A percentile compares a stretch with the other conserved stretches of the same genome.
These are phyloP conservation scores for Ceraclea dissimilis DNA, from an alignment of 2,888 invertebrate genomes.

Conservation along the genomic window DNA sequence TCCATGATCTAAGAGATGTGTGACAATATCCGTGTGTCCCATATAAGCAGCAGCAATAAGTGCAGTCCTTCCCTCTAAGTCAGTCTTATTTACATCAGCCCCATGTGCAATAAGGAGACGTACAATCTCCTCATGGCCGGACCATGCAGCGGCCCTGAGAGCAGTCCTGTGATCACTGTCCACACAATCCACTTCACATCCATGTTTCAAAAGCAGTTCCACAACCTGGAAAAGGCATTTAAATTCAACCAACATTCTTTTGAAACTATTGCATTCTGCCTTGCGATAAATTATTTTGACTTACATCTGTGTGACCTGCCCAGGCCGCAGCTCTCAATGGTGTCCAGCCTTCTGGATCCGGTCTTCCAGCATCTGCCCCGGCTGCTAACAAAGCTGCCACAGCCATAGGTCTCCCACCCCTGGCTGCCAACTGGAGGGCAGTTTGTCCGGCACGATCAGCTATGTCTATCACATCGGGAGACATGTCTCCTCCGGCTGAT, in stretches of 20 bases:
- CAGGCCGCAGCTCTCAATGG: conserved; percentile 88
- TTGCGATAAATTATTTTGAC: too few relatives aligned
- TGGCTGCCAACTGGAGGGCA: conserved; percentile 76
- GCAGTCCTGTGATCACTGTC: conserved; percentile 87
- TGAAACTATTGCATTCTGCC: too few relatives aligned
- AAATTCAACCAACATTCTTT: neutral
- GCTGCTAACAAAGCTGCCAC: conserved; percentile 51
- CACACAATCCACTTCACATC: conserved; percentile 79
- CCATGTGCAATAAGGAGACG: conserved; percentile 67
- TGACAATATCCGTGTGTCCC: conserved; percentile 90
- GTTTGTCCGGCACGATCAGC: conserved; percentile 77
- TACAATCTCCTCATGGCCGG: conserved; percentile 82
- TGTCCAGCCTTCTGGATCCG: conserved; percentile 84
- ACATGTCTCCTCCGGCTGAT: conserved; percentile 28
- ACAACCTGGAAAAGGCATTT: conserved; percentile 52
- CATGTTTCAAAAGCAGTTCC: conserved; percentile 66
- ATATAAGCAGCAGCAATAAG: conserved; percentile 93
- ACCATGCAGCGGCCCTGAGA: conserved; percentile 86
- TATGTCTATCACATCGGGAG: conserved; percentile 52
- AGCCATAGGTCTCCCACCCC: conserved; percentile 67
- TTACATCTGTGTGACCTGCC: conserved; percentile 85
- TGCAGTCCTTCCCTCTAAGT: conserved; percentile 86
- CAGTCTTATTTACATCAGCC: conserved; percentile 73
- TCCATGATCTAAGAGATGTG: conserved; percentile 70
- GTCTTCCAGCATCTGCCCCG: conserved; percentile 66